These are phyloP conservation scores for Edolisoma coerulescens DNA, from an alignment of 2,113 vertebrate genomes.

Conservation along the genomic window DNA sequence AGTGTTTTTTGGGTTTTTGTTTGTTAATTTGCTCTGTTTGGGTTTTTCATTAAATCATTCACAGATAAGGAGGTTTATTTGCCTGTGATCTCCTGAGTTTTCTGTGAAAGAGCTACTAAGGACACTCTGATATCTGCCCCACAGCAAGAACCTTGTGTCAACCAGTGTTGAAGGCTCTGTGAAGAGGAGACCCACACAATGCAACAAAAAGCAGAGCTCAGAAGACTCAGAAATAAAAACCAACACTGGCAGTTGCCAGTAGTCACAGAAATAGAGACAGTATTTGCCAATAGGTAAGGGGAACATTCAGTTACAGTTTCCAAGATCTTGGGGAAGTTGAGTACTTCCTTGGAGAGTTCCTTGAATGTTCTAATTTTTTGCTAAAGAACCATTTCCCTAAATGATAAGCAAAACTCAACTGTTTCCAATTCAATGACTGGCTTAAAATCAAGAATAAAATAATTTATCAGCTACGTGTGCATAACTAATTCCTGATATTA, in stretches of 20 bases:
- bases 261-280: not conserved
- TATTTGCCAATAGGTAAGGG: not conserved
- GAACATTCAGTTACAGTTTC: not conserved
- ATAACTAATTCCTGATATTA: not conserved
- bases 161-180: not conserved
- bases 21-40: not conserved
- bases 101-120: not conserved
- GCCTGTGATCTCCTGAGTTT: not conserved
- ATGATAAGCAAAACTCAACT: not conserved
- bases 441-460: not conserved
- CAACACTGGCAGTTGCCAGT: not conserved
- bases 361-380: not conserved
- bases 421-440: not conserved
- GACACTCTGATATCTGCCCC: not conserved
- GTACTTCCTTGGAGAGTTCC: not conserved
- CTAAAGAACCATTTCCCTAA: not conserved
- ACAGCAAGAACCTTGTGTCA: not conserved
- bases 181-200: not conserved
- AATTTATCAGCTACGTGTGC: not conserved
- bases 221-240: not conserved
- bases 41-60: not conserved
- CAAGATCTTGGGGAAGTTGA: not conserved
- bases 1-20: rapidly evolving
- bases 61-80: not conserved
- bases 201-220: not conserved